Base-by-base conservation (phyloP, 2,113 vertebrate genomes). In the Vanacampus margaritifer region DNA sequence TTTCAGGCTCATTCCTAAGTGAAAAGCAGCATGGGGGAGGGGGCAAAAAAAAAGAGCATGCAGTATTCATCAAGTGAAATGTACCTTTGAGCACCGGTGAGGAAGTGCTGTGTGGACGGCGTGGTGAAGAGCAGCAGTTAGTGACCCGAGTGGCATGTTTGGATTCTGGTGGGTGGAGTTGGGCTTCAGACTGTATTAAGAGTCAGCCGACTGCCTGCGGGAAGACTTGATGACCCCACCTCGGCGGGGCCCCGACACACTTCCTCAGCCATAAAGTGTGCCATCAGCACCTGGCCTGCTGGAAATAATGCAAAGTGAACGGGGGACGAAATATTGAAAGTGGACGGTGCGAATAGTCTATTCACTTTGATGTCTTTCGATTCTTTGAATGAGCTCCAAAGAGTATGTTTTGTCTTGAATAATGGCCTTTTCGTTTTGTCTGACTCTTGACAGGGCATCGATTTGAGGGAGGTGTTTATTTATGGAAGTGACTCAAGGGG, bases 141-240 rank as follows among this genome's bases (percentile, higher is more conserved):
- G 75, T 69, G 84, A 75, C 78, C 57, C 58, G 71, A 65, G 41
- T 53, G 46, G 46, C 28, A 5, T 69, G 74, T 51, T 68, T 41
- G 64, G 39, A 56, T 57, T 36, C 48, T 60, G 67, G 58, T 56
- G 68, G 50, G 74, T 21, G 36, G 58, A 37, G 60, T 61, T 41
- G 54, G 69, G 71, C 75, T 77, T 79, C 73, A 63, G 74, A 84
- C 60, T 74, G 56, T 65, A 79, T 77, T 78, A 76, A 78, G 69
- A 72, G 68, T 72, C 48, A 67, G 23, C 64, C 67, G 79, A 69
- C 69, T 63, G 76, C 79, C 75, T 50, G 37, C 64, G 73, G 79
- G 78, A 79, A 71, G 69, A 60, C 60, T 72, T 71, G 59, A 26
- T 45, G 63, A 78, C 71, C 65, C 72, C 69, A 78, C 82, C 81